phyloP scores from a whole-genome alignment of 2,113 vertebrate genomes.

The Circaetus gallicus region DNA sequence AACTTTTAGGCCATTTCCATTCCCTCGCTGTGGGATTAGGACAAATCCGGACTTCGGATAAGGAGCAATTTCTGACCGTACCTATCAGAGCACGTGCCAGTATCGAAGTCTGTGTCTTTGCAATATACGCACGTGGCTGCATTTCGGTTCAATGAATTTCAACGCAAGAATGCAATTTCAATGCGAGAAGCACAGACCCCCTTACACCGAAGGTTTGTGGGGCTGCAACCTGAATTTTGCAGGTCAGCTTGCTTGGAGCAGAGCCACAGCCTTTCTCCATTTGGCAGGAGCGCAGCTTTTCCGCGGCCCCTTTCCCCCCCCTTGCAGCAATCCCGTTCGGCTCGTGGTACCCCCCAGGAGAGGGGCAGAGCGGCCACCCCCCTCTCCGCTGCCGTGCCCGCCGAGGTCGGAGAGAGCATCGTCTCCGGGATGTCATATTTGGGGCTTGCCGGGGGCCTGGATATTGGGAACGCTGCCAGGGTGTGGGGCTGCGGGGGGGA shows the following conservation, averaged over 20 bases:
- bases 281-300: neutral
- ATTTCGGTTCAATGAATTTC: neutral
- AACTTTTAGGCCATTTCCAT: neutral
- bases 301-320: too few relatives aligned
- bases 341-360: rapidly evolving
- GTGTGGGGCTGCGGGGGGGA: too few relatives aligned
- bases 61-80: neutral
- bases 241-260: neutral
- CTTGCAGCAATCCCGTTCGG: neutral
- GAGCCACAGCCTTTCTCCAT: neutral
- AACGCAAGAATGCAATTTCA: neutral
- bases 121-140: rapidly evolving
- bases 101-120: neutral
- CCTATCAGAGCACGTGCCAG: neutral
- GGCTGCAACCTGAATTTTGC: neutral
- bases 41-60: neutral
- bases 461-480: neutral
- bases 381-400: rapidly evolving
- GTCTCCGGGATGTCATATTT: neutral
- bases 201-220: rapidly evolving
- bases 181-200: neutral
- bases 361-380: neutral
- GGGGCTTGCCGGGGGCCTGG: neutral
- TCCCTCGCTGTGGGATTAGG: neutral
- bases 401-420: rapidly evolving